Evolutionary conservation across 2,888 invertebrate genomes (phyloP).

Genomic region (Polydrusus pterygomalis): DNA sequence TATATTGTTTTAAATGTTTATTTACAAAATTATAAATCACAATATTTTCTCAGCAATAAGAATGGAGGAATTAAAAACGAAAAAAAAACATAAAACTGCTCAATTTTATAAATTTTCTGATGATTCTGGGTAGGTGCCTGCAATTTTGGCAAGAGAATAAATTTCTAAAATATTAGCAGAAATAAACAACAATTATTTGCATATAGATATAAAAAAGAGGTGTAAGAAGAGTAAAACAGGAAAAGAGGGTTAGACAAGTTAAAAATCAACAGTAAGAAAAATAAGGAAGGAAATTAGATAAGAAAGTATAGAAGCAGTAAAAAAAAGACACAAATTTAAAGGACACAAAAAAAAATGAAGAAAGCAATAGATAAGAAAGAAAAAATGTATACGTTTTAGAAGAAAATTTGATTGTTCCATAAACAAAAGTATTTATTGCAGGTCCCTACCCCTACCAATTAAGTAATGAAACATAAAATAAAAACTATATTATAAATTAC

Average conservation of each 20-base stretch:
- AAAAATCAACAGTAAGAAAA: no score
- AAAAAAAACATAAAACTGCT: background rate
- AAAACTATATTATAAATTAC: constrained; percentile 15
- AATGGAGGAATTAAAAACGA: background rate
- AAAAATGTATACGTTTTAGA: background rate
- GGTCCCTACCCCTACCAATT: background rate
- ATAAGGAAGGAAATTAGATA: no score
- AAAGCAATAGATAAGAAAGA: no score
- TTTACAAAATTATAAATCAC: constrained; percentile 31
- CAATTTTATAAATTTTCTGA: background rate
- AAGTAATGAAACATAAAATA: background rate
- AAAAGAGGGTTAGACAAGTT: no score
- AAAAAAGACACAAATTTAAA: no score
- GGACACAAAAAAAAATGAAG: no score
- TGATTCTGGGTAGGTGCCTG: background rate
- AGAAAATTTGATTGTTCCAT: no score
- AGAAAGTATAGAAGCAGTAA: no score
- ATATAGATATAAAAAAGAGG: no score
- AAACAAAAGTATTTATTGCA: background rate
- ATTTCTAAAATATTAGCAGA: no score
- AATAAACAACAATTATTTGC: no score
- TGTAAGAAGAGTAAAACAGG: no score
- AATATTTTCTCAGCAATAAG: constrained; percentile 16
- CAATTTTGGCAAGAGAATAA: background rate
- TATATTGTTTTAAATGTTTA: constrained; percentile 23